Conservation (phyloP, 2,888 invertebrate species). For the Watsonalla cultraria region DNA sequence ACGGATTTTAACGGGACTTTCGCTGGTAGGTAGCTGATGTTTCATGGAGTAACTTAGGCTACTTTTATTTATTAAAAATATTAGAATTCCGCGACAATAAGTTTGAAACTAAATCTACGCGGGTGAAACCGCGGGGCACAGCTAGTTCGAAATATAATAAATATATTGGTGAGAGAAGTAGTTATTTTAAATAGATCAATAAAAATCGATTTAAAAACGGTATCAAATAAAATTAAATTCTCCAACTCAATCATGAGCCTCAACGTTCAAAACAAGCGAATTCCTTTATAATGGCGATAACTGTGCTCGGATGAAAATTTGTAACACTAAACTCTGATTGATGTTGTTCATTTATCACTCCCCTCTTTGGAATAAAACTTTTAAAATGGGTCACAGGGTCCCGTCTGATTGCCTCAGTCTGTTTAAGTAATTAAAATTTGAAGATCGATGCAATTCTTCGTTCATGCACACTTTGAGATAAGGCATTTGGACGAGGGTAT, state of each 20-base stretch:
- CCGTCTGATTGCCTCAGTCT: slow-evolving; percentile 56
- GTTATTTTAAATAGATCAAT: background rate
- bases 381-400: slow-evolving; percentile 77
- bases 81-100: too few species aligned
- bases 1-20: too few species aligned
- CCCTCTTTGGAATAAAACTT: slow-evolving; percentile 73
- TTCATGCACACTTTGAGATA: background rate
- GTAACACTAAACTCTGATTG: slow-evolving; percentile 76
- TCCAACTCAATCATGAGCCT: slow-evolving; percentile 34
- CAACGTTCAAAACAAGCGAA: slow-evolving; percentile 48
- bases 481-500: slow-evolving; percentile 11
- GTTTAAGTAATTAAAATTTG: slow-evolving; percentile 69
- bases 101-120: too few species aligned
- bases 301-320: slow-evolving; percentile 61
- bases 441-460: slow-evolving; percentile 44
- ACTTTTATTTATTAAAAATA: too few species aligned
- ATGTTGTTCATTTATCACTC: slow-evolving; percentile 75
- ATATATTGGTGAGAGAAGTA: background rate
- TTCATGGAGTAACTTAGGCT: too few species aligned
- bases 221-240: background rate
- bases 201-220: too few species aligned
- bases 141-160: too few species aligned
- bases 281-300: slow-evolving; percentile 45
- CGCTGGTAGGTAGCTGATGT: too few species aligned
- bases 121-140: too few species aligned